Conservation (phyloP, 2,113 vertebrate genomes). For the Scomber colias region DNA sequence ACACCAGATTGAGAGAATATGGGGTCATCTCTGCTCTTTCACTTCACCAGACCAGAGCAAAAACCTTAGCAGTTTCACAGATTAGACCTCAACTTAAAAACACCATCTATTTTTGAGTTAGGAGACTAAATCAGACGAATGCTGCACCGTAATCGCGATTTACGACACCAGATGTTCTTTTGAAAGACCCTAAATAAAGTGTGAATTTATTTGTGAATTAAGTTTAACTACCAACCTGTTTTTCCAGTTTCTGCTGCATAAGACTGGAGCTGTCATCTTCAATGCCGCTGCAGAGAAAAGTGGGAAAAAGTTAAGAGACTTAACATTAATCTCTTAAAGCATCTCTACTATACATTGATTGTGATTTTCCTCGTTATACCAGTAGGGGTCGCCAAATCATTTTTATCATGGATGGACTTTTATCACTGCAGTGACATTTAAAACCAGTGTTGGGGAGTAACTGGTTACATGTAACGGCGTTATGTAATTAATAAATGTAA, state of each 20-base stretch:
- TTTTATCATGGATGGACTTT: not conserved
- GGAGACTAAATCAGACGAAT: not conserved
- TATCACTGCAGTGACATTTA: not conserved
- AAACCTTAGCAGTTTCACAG: constrained; percentile 5
- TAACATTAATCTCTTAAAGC: not conserved
- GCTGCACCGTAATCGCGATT: not conserved
- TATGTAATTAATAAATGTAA: too few relatives aligned
- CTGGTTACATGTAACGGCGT: too few relatives aligned
- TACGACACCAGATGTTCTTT: not conserved
- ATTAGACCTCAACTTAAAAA: not conserved
- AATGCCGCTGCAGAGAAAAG: constrained; percentile 81
- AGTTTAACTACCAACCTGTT: constrained; percentile 87
- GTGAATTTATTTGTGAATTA: not conserved
- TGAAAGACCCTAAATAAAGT: too few relatives aligned
- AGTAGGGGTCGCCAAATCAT: constrained; percentile 41
- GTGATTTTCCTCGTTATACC: constrained; percentile 12
- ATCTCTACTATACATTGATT: not conserved
- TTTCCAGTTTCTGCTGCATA: constrained; percentile 93
- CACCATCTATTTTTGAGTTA: not conserved
- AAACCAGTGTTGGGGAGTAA: not conserved
- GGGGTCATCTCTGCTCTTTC: not conserved
- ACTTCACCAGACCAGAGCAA: not conserved
- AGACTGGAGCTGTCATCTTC: constrained; percentile 90
- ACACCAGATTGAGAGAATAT: constrained; percentile 5
- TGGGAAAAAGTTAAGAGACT: not conserved